Evolutionary conservation across 1,140 invertebrate species (phyloP), one percentile per base, ranked within the genome.

Genomic region (Vollenhovia emeryi): DNA sequence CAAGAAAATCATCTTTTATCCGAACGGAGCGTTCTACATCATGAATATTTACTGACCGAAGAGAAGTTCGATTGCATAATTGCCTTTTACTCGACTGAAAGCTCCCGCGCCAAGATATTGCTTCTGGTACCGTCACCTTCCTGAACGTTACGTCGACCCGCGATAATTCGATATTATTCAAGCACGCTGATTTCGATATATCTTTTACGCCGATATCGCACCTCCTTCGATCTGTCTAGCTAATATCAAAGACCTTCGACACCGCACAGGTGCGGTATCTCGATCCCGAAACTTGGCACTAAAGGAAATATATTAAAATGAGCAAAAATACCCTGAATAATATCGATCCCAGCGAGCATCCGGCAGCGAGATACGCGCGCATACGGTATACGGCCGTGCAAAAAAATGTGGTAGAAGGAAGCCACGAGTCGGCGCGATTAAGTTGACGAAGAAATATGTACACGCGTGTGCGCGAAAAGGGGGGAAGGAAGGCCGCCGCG

Each of bases 41-140:
- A 68, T 69, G 18, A 80, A 68, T 69, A 80, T 80, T 69, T 43
- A 52, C 30, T 48, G n/a, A 30, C 30, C 43, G 43, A 21, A 48
- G 18, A 78, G 27, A 87, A 84, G 86, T 66, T 62, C 85, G 87
- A 86, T 92, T 92, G 89, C 91, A 87, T 92, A 92, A 92, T 86
- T 75, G 73, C 75, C 71, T 79, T 60, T 21, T 52, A 87, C 80
- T 88, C 84, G 89, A 73, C 75, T 69, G 90, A 90, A 90, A 92
- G 84, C 88, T 90, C 74, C 80, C 57, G 52, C 79, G 89, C 78
- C 69, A 88, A 84, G 87, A 87, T 71, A 78, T 78, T 24, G 9
- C 60, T 68, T 50, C n/a, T 15, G 59, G 30, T 78, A 78, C 59
- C 75, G 43, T 66, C 76, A 40, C 33, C 62, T 68, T 24, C 15